These are phyloP conservation scores for Papilio helenus DNA, from an alignment of 1,140 invertebrate genomes.

Conservation along the genomic window DNA sequence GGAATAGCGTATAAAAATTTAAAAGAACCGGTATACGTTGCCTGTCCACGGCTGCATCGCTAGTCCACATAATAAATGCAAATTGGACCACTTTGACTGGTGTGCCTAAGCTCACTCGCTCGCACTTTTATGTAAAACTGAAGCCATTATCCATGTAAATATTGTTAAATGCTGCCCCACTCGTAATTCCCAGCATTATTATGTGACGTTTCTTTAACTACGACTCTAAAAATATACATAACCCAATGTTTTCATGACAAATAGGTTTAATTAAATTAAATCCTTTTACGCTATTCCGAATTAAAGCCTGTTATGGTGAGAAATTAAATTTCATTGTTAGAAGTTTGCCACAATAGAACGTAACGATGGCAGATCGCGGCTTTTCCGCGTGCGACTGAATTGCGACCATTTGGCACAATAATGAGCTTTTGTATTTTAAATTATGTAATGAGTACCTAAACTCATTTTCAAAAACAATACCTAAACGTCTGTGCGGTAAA, in stretches of 20 bases:
- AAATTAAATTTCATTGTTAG: constrained; percentile 61
- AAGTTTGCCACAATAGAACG: constrained; percentile 60
- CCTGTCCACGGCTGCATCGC: constrained; percentile 69
- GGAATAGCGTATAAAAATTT: constrained; percentile 79
- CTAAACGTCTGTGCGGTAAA: constrained; percentile 20
- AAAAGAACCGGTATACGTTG: constrained; percentile 68
- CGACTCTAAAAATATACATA: constrained; percentile 16
- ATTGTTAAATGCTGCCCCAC: constrained; percentile 65
- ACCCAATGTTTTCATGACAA: constrained; percentile 12
- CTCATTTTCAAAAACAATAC: constrained; percentile 38
- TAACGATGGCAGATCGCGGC: constrained; percentile 61
- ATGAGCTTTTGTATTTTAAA: constrained; percentile 66
- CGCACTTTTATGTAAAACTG: constrained; percentile 78
- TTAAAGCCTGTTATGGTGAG: constrained; percentile 43
- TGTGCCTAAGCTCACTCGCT: constrained; percentile 75
- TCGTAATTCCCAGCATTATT: constrained; percentile 39
- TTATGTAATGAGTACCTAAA: constrained; percentile 43
- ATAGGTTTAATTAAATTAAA: constrained; percentile 38
- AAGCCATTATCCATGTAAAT: constrained; percentile 77
- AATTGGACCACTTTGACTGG: constrained; percentile 77
- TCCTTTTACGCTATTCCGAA: constrained; percentile 36
- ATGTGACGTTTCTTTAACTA: constrained; percentile 21
- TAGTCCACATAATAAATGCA: constrained; percentile 79
- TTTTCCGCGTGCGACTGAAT: constrained; percentile 65
- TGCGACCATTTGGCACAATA: constrained; percentile 60